Evolutionary conservation across 2,797 vertebrate species (phyloP).

Genomic region (Myotis findleyi): DNA sequence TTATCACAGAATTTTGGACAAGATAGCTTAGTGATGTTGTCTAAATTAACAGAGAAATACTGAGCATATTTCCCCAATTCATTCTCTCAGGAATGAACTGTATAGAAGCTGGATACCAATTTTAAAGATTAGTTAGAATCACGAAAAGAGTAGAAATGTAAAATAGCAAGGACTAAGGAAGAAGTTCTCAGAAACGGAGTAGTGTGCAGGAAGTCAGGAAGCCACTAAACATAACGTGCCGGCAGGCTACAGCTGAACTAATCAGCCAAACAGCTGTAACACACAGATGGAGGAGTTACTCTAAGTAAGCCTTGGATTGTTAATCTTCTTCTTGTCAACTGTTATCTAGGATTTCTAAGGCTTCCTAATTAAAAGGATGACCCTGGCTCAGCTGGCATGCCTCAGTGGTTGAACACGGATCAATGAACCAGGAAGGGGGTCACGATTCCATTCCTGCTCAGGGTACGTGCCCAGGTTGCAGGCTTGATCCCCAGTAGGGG

Average conservation of each 20-base stretch:
- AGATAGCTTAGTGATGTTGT: not conserved
- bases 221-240: slow-evolving; percentile 34
- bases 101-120: not conserved
- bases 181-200: slow-evolving; percentile 50
- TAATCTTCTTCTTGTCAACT: slow-evolving; percentile 69
- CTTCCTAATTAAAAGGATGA: slow-evolving; percentile 82
- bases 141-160: slow-evolving; percentile 25
- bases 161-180: slow-evolving; percentile 19
- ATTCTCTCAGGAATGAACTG: not conserved
- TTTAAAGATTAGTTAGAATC: slow-evolving; percentile 50
- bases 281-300: slow-evolving; percentile 70
- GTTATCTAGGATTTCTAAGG: slow-evolving; percentile 67
- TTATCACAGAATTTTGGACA: not conserved
- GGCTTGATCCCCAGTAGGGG: too few species aligned
- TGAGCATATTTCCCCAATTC: not conserved
- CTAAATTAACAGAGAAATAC: not conserved
- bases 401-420: not conserved
- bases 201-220: slow-evolving; percentile 62
- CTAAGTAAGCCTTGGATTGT: slow-evolving; percentile 63
- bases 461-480: too few species aligned
- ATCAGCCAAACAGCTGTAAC: slow-evolving; percentile 72
- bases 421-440: not conserved
- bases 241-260: slow-evolving; percentile 69
- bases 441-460: too few species aligned
- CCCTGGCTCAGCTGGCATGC: not conserved